These are phyloP conservation scores for Ericerus pela DNA, from an alignment of 1,140 invertebrate genomes.

Conservation along the genomic window DNA sequence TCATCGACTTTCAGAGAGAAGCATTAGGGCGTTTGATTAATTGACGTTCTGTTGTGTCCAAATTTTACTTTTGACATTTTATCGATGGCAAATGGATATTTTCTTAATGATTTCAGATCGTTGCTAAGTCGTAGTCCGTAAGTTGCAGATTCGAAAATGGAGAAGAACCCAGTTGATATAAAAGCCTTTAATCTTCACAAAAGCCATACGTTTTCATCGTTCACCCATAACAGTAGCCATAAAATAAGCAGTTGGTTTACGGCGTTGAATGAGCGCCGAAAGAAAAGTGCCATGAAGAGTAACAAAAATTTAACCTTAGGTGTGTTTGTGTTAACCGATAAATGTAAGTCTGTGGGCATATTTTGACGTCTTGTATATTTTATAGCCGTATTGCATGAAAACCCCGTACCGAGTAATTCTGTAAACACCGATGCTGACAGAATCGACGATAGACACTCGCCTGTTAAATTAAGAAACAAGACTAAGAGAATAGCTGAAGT, in stretches of 20 bases:
- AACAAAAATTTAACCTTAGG: constrained; percentile 35
- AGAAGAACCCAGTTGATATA: neutral
- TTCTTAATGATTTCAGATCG: no score
- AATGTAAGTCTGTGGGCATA: neutral
- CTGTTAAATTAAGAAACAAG: constrained; percentile 2
- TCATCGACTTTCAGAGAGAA: no score
- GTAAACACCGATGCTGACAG: neutral
- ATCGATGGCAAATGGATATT: no score
- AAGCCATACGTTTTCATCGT: constrained; percentile 36
- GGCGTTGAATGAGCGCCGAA: constrained; percentile 29
- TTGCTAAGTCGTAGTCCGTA: no score
- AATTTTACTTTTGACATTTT: no score
- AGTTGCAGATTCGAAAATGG: no score
- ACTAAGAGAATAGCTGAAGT: neutral
- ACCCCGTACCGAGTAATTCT: neutral
- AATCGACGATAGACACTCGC: neutral
- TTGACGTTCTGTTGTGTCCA: no score
- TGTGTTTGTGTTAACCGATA: constrained; percentile 24
- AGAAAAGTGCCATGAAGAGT: constrained; percentile 32
- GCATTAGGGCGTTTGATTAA: no score
- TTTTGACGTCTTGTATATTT: constrained; percentile 1
- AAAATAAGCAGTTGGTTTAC: constrained; percentile 36
- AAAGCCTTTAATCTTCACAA: constrained; percentile 29
- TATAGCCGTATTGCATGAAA: neutral
- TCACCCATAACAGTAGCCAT: constrained; percentile 30